Conservation (phyloP, 1,140 invertebrate species). For the Drosophila parabipectinata region DNA sequence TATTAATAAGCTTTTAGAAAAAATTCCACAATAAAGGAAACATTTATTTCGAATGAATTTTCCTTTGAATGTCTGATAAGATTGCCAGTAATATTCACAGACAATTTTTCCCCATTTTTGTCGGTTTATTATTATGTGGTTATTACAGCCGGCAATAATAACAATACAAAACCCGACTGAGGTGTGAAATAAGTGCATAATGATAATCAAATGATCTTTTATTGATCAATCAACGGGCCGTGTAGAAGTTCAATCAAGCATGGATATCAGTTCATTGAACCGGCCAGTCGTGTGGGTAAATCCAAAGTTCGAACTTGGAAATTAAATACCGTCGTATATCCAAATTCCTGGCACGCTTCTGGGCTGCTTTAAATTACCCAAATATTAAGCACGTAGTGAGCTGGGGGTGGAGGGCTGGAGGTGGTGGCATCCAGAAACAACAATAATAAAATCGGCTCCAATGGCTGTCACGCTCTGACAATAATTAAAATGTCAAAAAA, state of each 20-base stretch:
- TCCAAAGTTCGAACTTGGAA: slow-evolving; percentile 36
- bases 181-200: slow-evolving; percentile 65
- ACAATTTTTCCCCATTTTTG: slow-evolving; percentile 19
- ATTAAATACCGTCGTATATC: slow-evolving; percentile 17
- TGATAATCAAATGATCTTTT: slow-evolving; percentile 61
- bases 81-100: slow-evolving; percentile 23
- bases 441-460: slow-evolving; percentile 31
- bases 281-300: slow-evolving; percentile 32
- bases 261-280: slow-evolving; percentile 63
- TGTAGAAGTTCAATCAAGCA: slow-evolving; percentile 21
- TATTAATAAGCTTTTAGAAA: not conserved
- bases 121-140: slow-evolving; percentile 37
- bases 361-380: slow-evolving; percentile 74
- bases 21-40: not conserved
- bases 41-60: not conserved
- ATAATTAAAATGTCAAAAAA: slow-evolving; percentile 74
- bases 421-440: slow-evolving; percentile 14
- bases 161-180: slow-evolving; percentile 10
- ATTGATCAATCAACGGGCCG: slow-evolving; percentile 54
- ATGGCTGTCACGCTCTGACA: slow-evolving; percentile 55
- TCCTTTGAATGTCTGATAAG: not conserved
- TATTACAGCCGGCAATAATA: slow-evolving; percentile 31
- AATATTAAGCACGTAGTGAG: slow-evolving; percentile 66
- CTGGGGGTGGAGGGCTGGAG: not conserved
- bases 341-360: slow-evolving; percentile 61